These are phyloP conservation scores for Phalacrocorax pelagicus DNA, from an alignment of 2,113 vertebrate genomes.

Conservation along the genomic window DNA sequence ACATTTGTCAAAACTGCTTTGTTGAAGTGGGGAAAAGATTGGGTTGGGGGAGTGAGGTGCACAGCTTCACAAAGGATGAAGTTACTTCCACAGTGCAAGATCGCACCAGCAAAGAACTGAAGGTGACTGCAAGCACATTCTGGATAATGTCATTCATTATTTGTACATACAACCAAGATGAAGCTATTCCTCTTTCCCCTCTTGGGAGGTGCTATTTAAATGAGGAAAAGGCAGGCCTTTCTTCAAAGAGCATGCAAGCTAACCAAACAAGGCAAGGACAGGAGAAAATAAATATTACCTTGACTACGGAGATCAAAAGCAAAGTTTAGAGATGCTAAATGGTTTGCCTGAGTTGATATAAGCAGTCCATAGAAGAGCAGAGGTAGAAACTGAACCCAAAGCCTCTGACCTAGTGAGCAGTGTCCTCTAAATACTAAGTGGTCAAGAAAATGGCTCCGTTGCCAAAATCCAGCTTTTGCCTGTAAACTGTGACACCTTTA, in stretches of 20 bases:
- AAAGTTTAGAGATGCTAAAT: neutral
- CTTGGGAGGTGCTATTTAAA: conserved; percentile 33
- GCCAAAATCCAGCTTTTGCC: neutral
- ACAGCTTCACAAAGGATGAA: neutral
- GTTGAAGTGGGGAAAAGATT: neutral
- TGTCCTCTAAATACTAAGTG: neutral
- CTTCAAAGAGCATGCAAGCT: conserved; percentile 3
- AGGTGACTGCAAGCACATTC: conserved; percentile 1
- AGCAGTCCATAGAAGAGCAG: neutral
- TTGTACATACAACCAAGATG: neutral
- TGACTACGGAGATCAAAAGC: neutral
- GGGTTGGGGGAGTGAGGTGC: neutral
- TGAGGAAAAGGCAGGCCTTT: neutral
- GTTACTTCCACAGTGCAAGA: neutral
- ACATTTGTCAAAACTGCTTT: neutral
- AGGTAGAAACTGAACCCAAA: neutral
- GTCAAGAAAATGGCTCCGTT: neutral
- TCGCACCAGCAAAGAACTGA: neutral
- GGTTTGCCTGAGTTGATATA: neutral
- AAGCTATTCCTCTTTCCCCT: conserved; percentile 5
- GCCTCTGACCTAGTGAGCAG: neutral
- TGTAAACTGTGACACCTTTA: neutral
- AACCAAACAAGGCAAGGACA: conserved; percentile 17
- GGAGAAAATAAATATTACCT: conserved; percentile 23
- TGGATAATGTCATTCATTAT: neutral